Conservation (phyloP, 2,797 vertebrate genomes). For the Pogonophryne albipinna region DNA sequence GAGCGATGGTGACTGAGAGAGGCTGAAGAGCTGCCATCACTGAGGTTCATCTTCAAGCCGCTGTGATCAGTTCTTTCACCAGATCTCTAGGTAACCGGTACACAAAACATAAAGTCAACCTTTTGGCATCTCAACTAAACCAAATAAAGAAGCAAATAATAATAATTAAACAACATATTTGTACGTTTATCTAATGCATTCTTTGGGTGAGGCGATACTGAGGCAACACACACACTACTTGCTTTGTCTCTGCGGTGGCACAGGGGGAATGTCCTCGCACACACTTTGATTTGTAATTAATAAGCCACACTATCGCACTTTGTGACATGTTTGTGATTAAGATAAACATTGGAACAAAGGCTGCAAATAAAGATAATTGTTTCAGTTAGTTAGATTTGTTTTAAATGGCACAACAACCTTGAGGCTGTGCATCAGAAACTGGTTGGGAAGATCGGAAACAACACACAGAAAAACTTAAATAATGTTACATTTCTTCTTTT, state of each 20-base stretch:
- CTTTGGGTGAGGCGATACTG: not conserved
- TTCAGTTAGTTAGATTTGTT: too few relatives aligned
- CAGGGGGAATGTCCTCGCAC: too few relatives aligned
- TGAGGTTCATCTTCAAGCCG: slow-evolving; percentile 1
- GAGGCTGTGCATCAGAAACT: too few relatives aligned
- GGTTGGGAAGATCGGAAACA: too few relatives aligned
- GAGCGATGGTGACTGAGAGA: slow-evolving; percentile 25
- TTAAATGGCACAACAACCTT: too few relatives aligned
- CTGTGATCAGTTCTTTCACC: slow-evolving; percentile 6
- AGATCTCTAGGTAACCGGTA: slow-evolving; percentile 24
- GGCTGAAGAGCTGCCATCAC: slow-evolving; percentile 12
- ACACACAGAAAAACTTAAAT: too few relatives aligned
- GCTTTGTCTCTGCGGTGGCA: too few relatives aligned
- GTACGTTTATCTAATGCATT: not conserved
- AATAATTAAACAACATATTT: not conserved
- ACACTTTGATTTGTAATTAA: not conserved
- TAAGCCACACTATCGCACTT: not conserved
- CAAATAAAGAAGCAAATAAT: not conserved
- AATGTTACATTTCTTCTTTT: too few relatives aligned
- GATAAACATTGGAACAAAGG: too few relatives aligned
- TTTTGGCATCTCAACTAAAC: not conserved
- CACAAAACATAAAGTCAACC: not conserved
- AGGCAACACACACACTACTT: too few relatives aligned
- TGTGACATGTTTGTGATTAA: too few relatives aligned
- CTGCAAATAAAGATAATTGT: too few relatives aligned